These are phyloP conservation scores for Myotis daubentonii DNA, from an alignment of 2,797 vertebrate species.

Conservation along the genomic window DNA sequence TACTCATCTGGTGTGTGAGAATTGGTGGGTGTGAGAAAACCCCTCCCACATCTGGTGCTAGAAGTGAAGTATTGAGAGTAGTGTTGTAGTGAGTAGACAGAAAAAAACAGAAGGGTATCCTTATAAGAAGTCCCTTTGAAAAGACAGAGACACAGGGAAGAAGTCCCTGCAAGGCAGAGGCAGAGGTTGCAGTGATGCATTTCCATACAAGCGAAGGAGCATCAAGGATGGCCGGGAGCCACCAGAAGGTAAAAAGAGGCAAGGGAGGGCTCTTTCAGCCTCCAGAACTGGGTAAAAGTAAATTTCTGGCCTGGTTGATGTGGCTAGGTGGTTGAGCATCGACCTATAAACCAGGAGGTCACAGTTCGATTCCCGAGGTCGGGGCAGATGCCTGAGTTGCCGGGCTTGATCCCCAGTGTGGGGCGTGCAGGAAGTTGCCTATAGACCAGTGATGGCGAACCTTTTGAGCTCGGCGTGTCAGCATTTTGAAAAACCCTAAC, in stretches of 20 bases:
- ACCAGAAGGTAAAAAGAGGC: background rate
- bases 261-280: background rate
- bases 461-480: too few relatives aligned
- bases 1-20: background rate
- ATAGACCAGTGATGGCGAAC: background rate
- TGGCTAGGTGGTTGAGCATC: background rate
- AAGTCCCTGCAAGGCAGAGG: background rate
- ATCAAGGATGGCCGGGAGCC: background rate
- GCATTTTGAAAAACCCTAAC: too few relatives aligned
- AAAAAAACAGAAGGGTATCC: background rate
- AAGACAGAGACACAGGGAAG: background rate
- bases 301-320: background rate
- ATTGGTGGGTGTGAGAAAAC: background rate
- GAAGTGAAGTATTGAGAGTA: background rate
- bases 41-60: background rate
- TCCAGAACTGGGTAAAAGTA: background rate
- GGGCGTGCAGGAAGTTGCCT: background rate
- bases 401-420: background rate
- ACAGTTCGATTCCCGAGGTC: background rate
- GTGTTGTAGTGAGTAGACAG: background rate
- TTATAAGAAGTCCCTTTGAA: background rate
- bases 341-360: background rate
- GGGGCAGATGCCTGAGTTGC: background rate
- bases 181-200: background rate
- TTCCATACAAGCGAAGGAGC: background rate